Conservation (phyloP, 2,113 vertebrate genomes). For the Lichenostomus cassidix region DNA sequence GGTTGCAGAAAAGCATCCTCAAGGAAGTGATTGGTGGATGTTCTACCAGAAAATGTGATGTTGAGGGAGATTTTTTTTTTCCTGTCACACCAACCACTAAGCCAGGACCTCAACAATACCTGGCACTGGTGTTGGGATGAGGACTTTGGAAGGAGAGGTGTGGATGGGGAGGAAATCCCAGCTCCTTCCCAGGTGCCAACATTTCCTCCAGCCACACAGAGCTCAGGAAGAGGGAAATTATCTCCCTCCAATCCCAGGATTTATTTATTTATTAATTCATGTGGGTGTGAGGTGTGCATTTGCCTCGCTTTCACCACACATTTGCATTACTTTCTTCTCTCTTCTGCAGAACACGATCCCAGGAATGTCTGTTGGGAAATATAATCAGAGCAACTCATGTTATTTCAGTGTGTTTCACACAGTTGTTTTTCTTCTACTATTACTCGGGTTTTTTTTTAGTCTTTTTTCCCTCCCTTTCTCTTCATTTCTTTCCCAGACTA, state of each 20-base stretch:
- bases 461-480: not conserved
- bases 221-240: not conserved
- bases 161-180: not conserved
- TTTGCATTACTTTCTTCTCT: not conserved
- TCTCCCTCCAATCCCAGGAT: not conserved
- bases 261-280: not conserved
- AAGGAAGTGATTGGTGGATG: not conserved
- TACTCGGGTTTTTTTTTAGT: not conserved
- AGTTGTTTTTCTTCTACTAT: conserved; percentile 20
- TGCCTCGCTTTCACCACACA: not conserved
- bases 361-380: not conserved
- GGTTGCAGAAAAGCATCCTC: not conserved
- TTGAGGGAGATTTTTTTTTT: not conserved
- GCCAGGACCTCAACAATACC: not conserved
- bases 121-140: not conserved
- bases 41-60: not conserved
- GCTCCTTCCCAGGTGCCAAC: not conserved
- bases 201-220: not conserved
- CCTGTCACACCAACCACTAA: not conserved
- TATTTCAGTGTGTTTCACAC: not conserved
- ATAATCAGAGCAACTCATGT: not conserved
- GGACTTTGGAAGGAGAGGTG: not conserved
- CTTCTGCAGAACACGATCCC: not conserved
- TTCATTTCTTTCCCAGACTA: conserved; percentile 11
- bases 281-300: not conserved